phyloP scores from a whole-genome alignment of 35 echinoderm and acorn worm species.

The Heliocidaris erythrogramma region DNA sequence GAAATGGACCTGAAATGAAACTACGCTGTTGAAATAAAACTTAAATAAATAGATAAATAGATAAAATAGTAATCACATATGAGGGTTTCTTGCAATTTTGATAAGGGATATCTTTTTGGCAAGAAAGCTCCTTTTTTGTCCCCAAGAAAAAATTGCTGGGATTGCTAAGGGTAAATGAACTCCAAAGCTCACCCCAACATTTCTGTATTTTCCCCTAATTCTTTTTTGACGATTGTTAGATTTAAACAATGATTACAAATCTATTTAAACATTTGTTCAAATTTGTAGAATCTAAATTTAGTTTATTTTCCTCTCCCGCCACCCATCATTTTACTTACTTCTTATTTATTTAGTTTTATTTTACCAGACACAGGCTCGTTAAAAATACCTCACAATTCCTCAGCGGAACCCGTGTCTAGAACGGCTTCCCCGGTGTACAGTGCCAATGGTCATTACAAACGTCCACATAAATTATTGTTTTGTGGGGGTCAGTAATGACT shows the following conservation, averaged over 20 bases:
- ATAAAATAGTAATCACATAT: no score
- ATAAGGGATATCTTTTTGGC: no score
- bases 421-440: neutral
- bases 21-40: no score
- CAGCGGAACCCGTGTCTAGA: neutral
- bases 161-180: neutral
- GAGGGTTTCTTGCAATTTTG: no score
- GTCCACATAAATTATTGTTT: neutral
- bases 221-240: neutral
- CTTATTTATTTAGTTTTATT: no score
- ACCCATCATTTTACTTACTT: no score
- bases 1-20: no score
- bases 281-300: neutral
- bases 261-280: neutral
- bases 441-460: neutral
- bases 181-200: neutral
- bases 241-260: neutral
- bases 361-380: neutral
- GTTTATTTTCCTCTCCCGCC: neutral
- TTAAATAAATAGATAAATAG: no score
- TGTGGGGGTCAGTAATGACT: neutral
- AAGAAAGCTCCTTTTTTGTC: no score
- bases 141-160: neutral
- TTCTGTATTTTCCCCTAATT: neutral
- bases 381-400: neutral